phyloP scores from a whole-genome alignment of 2,113 vertebrate species.

The Crotophaga sulcirostris region DNA sequence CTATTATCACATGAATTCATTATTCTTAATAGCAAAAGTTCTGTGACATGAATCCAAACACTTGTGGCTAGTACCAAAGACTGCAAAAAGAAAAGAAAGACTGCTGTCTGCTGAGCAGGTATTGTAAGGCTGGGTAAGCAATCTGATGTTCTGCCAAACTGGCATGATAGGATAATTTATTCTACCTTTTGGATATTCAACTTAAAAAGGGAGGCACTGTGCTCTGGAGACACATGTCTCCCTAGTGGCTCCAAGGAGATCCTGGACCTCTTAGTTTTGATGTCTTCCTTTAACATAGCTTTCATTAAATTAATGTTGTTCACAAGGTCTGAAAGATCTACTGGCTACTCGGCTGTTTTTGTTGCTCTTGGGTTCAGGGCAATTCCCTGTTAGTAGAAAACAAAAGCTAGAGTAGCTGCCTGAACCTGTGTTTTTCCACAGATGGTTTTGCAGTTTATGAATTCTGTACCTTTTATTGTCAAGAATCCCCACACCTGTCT shows the following conservation, averaged over 20 bases:
- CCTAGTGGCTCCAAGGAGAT: background rate
- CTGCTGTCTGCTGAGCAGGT: background rate
- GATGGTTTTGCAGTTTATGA: background rate
- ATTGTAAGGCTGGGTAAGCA: background rate
- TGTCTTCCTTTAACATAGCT: background rate
- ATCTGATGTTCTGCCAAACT: background rate
- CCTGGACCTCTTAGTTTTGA: background rate
- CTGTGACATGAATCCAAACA: background rate
- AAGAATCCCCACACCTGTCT: background rate
- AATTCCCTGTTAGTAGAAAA: background rate
- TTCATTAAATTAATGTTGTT: background rate
- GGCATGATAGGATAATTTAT: background rate
- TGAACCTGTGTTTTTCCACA: background rate
- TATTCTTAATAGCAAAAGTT: background rate
- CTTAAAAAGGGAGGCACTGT: background rate
- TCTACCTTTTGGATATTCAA: background rate
- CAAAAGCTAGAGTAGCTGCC: background rate
- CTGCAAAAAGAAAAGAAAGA: background rate
- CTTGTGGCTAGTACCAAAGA: background rate
- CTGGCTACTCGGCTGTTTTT: background rate
- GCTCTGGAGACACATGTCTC: background rate
- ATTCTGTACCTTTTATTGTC: background rate
- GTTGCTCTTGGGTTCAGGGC: background rate
- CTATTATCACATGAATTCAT: background rate
- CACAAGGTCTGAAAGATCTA: background rate